Evolutionary conservation across 2,113 vertebrate genomes (phyloP), one percentile per base, ranked within the genome.

Genomic region (Scomber japonicus): DNA sequence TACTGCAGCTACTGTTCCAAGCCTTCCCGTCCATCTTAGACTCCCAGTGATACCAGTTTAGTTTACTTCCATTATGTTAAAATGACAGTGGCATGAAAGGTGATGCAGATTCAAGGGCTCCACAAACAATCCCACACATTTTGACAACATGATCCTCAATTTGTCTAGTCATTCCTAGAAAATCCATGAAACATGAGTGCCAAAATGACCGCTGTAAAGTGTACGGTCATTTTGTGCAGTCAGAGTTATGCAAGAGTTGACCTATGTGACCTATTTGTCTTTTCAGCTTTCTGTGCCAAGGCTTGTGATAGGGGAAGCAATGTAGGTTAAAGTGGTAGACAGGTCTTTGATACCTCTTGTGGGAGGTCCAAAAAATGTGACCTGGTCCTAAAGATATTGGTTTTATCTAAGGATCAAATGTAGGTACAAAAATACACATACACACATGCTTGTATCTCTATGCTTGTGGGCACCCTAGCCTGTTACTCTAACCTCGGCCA

Each of bases 161-260:
- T 40, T 3, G 17, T 15, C 17, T 24, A 21, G 11, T 40, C 35
- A 40, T 30, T n/a, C 48, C 4, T 40, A 40, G 35, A 48, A 17
- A 0, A 17, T 3, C 5, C 16, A 48, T 5, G 21, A 17, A 50
- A 68, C 16, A 35, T 27, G 14, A 9, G 8, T 2, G 2, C 1
- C 51, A 21, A 65, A 57, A 45, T 53, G 51, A 70, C 65, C 4
- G 5, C 14, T 69, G 59, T 67, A 55, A 13, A 66, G 9, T 0
- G 16, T 1, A 27, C 12, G 44, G 19, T 21, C 15, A 13, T 61
- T 61, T 6, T 60, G 54, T 71, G 54, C 2, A 31, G 64, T 55
- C 50, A 40, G 44, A 54, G 24, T 91, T 91, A 78, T 60, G 5
- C 70, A 89, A 88, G 66, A 13, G 24, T 15, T 19, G 73, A 63